phyloP scores from a whole-genome alignment of 2,888 invertebrate species.

The Tinea semifulvella region DNA sequence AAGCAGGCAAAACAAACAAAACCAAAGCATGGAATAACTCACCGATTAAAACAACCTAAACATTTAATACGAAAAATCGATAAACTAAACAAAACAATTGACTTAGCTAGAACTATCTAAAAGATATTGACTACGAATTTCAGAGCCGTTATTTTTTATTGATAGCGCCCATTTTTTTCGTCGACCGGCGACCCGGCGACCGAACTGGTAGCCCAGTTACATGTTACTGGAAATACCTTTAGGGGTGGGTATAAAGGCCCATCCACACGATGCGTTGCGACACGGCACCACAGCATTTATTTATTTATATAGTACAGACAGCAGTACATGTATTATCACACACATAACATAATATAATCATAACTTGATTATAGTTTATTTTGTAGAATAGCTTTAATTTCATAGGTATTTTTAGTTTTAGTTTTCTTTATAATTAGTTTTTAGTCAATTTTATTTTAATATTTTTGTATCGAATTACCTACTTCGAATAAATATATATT shows the following conservation, averaged over 20 bases:
- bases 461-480: too few relatives aligned
- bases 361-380: too few relatives aligned
- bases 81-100: conserved; percentile 51
- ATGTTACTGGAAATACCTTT: conserved; percentile 30
- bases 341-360: too few relatives aligned
- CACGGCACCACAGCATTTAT: too few relatives aligned
- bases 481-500: too few relatives aligned
- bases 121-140: not conserved
- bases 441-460: too few relatives aligned
- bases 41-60: conserved; percentile 25
- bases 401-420: too few relatives aligned
- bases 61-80: conserved; percentile 20
- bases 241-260: conserved; percentile 5
- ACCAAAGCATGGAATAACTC: conserved; percentile 7
- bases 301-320: too few relatives aligned
- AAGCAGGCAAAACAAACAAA: conserved; percentile 8
- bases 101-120: conserved; percentile 31
- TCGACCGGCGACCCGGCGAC: conserved; percentile 49
- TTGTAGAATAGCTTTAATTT: too few relatives aligned
- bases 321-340: too few relatives aligned
- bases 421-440: too few relatives aligned
- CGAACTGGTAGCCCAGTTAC: conserved; percentile 31
- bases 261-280: too few relatives aligned
- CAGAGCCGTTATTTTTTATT: not conserved
- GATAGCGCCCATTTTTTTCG: conserved; percentile 28